Evolutionary conservation across 1,140 invertebrate genomes (phyloP), one percentile per base, ranked within the genome.

Genomic region (Bombus balteatus): DNA sequence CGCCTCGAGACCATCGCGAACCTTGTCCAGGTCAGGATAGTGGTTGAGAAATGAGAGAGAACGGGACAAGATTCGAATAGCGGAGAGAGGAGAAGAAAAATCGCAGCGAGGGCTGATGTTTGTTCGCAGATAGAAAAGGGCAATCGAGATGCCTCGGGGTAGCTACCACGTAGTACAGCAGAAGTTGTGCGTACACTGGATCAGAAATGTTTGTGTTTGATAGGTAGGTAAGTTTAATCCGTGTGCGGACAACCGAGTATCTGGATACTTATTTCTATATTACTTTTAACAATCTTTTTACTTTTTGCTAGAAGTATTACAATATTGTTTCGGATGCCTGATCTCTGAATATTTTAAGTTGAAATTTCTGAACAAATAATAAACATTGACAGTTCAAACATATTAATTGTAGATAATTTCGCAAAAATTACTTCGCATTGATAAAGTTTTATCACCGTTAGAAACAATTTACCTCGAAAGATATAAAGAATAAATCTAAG

Each of bases 91-190:
- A 18, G 81, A 34, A 47, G 47, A 71, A 66, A 83, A 66, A 59
- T 62, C 32, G 71, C n/a, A 70, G 37, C 1, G 28, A 22, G 10
- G 22, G 43, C 18, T 22, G 53, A 43, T 74, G 53, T 80, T 80
- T 80, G 78, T 47, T 39, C 65, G 43, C 28, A 15, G 32, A 53
- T 34, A n/a, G 65, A 71, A 80, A 47, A 80, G 71, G 43, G 70
- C 66, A 34, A 2, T 53, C 34, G 25, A 15, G 22, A 25, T 34
- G 77, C 41, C 41, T 62, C 12, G n/a, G 77, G 77, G 10, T 68
- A 34, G 8, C 65, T 39, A 43, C 32, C 25, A 28, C 32, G 15
- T 12, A 13, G 53, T 59, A 25, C 53, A 59, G 22, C 9, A 25
- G 4, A n/a, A 22, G 22, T 70, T 25, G 32, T 22, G 66, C 66